These are phyloP conservation scores for Lucilia cuprina DNA, from an alignment of 1,140 invertebrate species.

Conservation along the genomic window DNA sequence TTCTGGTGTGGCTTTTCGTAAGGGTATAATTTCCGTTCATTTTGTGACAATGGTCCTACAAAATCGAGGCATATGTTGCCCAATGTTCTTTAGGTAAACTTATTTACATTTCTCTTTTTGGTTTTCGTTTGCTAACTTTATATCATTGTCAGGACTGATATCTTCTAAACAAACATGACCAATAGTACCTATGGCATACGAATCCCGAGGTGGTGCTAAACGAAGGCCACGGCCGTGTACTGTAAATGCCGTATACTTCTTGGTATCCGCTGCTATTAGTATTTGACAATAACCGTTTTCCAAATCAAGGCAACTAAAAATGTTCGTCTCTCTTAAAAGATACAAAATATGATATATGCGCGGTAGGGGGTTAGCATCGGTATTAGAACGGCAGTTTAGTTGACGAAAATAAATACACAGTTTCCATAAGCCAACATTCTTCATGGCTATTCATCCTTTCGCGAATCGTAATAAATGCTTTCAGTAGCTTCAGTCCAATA, in stretches of 20 bases:
- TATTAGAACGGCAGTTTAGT: conserved; percentile 53
- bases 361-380: too few relatives aligned
- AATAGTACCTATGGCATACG: too few relatives aligned
- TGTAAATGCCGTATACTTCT: conserved; percentile 64
- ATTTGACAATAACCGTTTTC: too few relatives aligned
- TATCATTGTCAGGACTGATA: background rate
- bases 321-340: too few relatives aligned
- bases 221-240: conserved; percentile 59
- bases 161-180: too few relatives aligned
- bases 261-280: too few relatives aligned
- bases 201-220: too few relatives aligned
- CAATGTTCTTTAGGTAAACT: background rate
- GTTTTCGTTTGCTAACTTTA: background rate
- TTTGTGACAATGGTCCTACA: background rate
- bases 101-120: background rate
- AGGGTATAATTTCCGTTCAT: background rate
- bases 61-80: background rate
- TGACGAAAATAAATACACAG: conserved; percentile 50
- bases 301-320: too few relatives aligned
- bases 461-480: background rate
- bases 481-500: background rate
- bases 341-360: too few relatives aligned
- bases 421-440: too few relatives aligned
- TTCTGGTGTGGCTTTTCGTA: background rate
- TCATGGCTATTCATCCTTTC: too few relatives aligned